phyloP scores from a whole-genome alignment of 1,140 invertebrate genomes.

The Lutraria rhynchaena region DNA sequence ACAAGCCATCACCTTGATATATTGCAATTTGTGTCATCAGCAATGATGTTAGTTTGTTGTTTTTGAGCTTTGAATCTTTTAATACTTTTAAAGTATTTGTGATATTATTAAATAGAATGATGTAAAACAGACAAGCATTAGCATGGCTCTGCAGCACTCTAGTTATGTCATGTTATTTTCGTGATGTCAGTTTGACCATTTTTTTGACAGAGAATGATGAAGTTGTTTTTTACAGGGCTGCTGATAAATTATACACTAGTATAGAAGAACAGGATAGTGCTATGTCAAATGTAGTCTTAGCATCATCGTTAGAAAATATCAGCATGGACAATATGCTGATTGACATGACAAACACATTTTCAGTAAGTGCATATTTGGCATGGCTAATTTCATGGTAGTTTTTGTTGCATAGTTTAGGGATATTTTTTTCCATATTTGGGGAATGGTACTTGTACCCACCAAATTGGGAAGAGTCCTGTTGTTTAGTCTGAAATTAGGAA shows the following conservation, averaged over 20 bases:
- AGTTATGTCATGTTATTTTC: too few species aligned
- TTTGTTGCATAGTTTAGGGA: neutral
- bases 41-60: neutral
- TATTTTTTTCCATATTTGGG: neutral
- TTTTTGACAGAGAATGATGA: too few species aligned
- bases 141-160: too few species aligned
- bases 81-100: too few species aligned
- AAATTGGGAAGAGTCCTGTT: neutral
- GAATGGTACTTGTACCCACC: neutral
- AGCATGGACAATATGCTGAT: neutral
- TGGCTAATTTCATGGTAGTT: neutral
- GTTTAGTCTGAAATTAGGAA: neutral
- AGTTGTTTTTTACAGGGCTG: constrained; percentile 1
- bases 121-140: too few species aligned
- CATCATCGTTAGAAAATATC: constrained; percentile 4
- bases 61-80: neutral
- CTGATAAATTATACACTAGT: neutral
- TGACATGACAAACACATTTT: constrained; percentile 13
- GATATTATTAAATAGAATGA: too few species aligned
- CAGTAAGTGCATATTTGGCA: neutral
- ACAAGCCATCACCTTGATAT: neutral
- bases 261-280: constrained; percentile 5
- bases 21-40: neutral
- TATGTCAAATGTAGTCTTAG: neutral
- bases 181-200: too few species aligned